phyloP scores from a whole-genome alignment of 2,113 vertebrate genomes.

The Mus spicilegus region DNA sequence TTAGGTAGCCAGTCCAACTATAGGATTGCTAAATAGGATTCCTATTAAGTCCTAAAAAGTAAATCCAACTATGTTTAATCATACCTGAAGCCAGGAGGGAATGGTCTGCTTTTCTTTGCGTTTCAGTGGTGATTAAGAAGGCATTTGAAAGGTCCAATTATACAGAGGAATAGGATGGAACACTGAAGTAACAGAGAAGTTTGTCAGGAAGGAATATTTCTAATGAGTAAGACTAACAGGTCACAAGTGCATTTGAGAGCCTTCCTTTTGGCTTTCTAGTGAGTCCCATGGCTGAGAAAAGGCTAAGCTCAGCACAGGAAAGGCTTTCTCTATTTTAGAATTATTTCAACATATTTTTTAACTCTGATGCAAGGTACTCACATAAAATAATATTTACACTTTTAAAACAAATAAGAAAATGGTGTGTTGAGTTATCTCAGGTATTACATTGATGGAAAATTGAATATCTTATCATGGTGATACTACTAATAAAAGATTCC shows the following conservation, averaged over 20 bases:
- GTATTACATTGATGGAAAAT: too few relatives aligned
- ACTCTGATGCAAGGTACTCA: too few relatives aligned
- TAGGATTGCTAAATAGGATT: neutral
- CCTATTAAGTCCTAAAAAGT: neutral
- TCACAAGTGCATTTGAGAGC: neutral
- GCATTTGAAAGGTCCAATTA: neutral
- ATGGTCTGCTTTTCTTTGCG: neutral
- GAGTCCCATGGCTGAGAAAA: neutral
- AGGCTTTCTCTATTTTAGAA: neutral
- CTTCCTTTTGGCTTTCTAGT: neutral
- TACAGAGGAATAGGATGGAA: neutral
- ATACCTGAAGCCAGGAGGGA: neutral
- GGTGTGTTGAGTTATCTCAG: too few relatives aligned
- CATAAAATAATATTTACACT: neutral
- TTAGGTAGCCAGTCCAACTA: too few relatives aligned
- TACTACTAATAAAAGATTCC: too few relatives aligned
- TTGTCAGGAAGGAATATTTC: too few relatives aligned
- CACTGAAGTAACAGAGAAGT: neutral
- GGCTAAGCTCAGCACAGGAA: neutral
- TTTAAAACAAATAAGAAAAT: neutral
- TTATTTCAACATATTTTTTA: neutral
- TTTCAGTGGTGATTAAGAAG: neutral
- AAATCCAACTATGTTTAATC: neutral
- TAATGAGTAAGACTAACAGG: neutral
- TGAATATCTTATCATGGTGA: too few relatives aligned